These are phyloP conservation scores for Neoscelio sp. DNA, from an alignment of 2,888 invertebrate species.

Conservation along the genomic window DNA sequence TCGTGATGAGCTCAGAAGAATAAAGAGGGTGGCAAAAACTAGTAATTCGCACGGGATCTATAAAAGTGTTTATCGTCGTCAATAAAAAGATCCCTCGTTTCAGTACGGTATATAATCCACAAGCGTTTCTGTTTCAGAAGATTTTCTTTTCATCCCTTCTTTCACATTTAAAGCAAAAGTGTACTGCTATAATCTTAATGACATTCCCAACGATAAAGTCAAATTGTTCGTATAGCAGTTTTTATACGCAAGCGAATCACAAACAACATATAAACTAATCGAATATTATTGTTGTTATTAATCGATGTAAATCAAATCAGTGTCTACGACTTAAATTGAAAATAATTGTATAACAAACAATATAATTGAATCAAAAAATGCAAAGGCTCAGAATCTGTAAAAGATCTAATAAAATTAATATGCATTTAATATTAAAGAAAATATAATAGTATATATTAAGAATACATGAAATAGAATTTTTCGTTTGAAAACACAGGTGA, in stretches of 20 bases:
- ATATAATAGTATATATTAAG: too few species aligned
- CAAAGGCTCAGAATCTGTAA: too few species aligned
- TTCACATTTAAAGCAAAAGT: constrained; percentile 67
- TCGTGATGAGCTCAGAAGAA: constrained; percentile 46
- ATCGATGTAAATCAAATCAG: too few species aligned
- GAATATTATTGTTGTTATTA: too few species aligned
- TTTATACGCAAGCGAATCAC: constrained; percentile 35
- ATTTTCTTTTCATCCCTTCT: constrained; percentile 57
- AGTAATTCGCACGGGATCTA: constrained; percentile 81
- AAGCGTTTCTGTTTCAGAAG: constrained; percentile 64
- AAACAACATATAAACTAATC: background rate
- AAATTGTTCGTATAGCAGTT: constrained; percentile 40
- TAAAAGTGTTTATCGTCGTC: constrained; percentile 82
- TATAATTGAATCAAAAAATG: too few species aligned
- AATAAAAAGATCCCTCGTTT: constrained; percentile 77
- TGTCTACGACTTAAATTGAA: too few species aligned
- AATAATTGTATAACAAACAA: too few species aligned
- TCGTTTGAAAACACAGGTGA: constrained; percentile 9
- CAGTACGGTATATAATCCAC: constrained; percentile 62
- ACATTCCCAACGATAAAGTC: constrained; percentile 77
- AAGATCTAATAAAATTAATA: too few species aligned
- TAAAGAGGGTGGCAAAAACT: constrained; percentile 77
- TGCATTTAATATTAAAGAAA: too few species aligned
- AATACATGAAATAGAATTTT: background rate
- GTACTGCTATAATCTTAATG: constrained; percentile 78